A percentile compares a stretch with the other conserved stretches of the same genome.
Evolutionary conservation across 2,797 vertebrate species (phyloP).

Genomic region (Bradypodion pumilum): DNA sequence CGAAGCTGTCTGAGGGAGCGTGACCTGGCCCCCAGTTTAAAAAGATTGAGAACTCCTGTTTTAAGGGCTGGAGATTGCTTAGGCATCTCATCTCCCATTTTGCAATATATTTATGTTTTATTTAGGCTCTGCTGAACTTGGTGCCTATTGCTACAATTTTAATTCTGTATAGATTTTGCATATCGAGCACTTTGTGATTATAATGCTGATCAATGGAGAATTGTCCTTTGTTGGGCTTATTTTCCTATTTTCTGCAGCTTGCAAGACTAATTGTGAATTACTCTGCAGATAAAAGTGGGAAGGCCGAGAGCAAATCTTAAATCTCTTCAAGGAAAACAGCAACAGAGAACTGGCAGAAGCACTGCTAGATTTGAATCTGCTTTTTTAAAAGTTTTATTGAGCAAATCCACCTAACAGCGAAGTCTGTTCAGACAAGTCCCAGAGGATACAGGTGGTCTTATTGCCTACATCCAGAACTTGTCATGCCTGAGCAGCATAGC

Average conservation of each 20-base stretch:
- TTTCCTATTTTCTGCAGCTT: neutral
- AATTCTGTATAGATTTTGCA: constrained; percentile 10
- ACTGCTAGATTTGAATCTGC: neutral
- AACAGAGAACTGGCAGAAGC: neutral
- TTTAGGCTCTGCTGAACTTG: neutral
- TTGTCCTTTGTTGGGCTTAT: neutral
- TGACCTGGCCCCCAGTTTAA: too few species aligned
- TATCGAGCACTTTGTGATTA: neutral
- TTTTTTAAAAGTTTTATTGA: neutral
- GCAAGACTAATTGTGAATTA: neutral
- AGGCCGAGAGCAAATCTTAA: neutral
- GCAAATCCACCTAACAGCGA: neutral
- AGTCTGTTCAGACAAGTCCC: neutral
- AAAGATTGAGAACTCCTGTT: too few species aligned
- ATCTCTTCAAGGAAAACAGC: neutral
- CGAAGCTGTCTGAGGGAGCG: too few species aligned
- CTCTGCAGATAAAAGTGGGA: neutral
- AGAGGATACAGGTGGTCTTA: too few species aligned
- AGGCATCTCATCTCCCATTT: neutral
- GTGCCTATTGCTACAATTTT: neutral
- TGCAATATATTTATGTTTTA: neutral
- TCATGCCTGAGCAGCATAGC: too few species aligned
- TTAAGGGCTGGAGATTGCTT: neutral
- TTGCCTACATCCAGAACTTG: neutral
- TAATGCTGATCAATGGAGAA: neutral